These are phyloP conservation scores for Psittacus erithacus DNA, from an alignment of 2,113 vertebrate species.

Conservation along the genomic window DNA sequence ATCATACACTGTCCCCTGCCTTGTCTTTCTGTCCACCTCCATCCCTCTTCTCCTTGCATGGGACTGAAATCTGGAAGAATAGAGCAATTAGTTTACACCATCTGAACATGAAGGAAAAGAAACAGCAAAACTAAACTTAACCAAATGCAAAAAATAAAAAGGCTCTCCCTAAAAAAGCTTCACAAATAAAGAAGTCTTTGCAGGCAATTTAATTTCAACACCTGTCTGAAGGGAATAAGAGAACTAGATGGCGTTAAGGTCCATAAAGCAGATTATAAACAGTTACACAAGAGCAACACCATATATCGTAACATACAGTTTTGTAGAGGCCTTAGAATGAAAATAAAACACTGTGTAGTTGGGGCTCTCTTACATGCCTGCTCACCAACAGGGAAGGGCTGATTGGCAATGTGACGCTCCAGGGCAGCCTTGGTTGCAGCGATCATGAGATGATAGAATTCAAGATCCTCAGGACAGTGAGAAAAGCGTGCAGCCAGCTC, in stretches of 20 bases:
- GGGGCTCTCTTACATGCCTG: neutral
- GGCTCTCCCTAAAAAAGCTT: neutral
- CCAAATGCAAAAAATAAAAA: neutral
- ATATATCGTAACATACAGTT: neutral
- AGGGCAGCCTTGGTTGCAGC: too few species aligned
- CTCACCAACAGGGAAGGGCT: too few species aligned
- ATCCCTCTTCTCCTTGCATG: neutral
- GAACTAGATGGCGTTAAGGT: constrained; percentile 9
- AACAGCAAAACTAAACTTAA: neutral
- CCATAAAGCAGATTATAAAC: constrained; percentile 68
- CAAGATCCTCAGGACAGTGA: too few species aligned
- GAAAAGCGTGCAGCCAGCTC: too few species aligned
- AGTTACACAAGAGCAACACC: constrained; percentile 1
- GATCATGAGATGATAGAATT: too few species aligned
- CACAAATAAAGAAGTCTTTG: neutral
- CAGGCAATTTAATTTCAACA: constrained; percentile 21
- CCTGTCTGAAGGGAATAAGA: neutral
- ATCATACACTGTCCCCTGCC: neutral
- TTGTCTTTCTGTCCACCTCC: neutral
- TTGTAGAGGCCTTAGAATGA: constrained; percentile 29
- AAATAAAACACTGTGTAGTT: constrained; percentile 22
- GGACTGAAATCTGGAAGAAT: neutral
- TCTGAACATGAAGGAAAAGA: neutral
- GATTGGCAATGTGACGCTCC: too few species aligned
- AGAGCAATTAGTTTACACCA: neutral